phyloP scores from a whole-genome alignment of 2,113 vertebrate species.

The Macquaria australasica region DNA sequence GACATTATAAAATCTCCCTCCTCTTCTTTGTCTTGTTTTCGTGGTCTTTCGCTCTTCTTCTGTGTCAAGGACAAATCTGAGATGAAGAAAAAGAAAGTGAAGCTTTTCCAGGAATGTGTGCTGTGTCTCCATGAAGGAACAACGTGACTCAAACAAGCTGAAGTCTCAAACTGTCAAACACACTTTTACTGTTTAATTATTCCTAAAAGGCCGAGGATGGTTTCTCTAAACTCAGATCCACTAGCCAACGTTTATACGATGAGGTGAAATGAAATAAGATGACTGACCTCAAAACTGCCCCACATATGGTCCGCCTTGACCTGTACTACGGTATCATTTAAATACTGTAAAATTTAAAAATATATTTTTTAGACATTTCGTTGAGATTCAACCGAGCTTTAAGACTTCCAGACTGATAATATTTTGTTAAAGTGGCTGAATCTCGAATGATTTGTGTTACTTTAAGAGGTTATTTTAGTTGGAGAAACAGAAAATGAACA shows the following conservation, averaged over 20 bases:
- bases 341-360: too few relatives aligned
- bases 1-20: background rate
- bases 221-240: background rate
- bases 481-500: too few relatives aligned
- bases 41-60: background rate
- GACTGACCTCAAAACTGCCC: background rate
- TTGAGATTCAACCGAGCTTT: too few relatives aligned
- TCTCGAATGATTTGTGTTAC: too few relatives aligned
- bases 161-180: background rate
- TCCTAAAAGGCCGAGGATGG: background rate
- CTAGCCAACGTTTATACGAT: background rate
- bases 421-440: too few relatives aligned
- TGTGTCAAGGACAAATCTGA: conserved; percentile 26
- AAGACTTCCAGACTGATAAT: too few relatives aligned
- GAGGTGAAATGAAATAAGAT: background rate
- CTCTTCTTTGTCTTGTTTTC: background rate
- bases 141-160: background rate
- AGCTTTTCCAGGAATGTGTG: conserved; percentile 9
- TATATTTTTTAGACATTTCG: too few relatives aligned
- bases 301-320: background rate
- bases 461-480: too few relatives aligned
- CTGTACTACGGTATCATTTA: background rate
- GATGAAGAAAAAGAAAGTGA: too few relatives aligned
- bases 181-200: background rate
- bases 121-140: conserved; percentile 8